Percentiles rank a stretch among this genome's conserved stretches.
Conservation (phyloP, 2,888 invertebrate species). For the Autographa pulchrina region DNA sequence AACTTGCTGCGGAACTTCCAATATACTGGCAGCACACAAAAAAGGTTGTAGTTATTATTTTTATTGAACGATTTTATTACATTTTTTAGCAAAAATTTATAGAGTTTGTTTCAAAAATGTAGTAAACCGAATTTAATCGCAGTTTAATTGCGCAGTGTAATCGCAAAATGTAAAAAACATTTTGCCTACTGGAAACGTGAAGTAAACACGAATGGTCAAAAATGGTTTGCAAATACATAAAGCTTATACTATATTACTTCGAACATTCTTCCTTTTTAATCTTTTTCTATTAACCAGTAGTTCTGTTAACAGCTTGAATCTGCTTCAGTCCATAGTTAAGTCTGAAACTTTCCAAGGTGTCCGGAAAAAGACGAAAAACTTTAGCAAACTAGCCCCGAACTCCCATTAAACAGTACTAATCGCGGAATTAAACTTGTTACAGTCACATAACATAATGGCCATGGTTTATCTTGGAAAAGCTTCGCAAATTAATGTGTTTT, state of each 20-base stretch:
- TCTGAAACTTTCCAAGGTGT: slow-evolving; percentile 16
- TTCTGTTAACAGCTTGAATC: background rate
- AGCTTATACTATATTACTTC: background rate
- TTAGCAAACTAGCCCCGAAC: slow-evolving; percentile 44
- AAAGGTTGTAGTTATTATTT: slow-evolving; percentile 42
- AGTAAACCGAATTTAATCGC: too few species aligned
- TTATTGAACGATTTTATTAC: slow-evolving; percentile 14
- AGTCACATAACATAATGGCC: slow-evolving; percentile 32
- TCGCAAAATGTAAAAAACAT: too few species aligned
- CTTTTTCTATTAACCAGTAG: background rate
- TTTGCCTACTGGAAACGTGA: too few species aligned
- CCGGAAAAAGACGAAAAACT: slow-evolving; percentile 50
- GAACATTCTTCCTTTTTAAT: background rate
- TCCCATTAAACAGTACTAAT: slow-evolving; percentile 50
- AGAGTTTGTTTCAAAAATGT: too few species aligned
- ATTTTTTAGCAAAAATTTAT: too few species aligned
- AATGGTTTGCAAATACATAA: too few species aligned
- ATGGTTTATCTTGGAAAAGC: slow-evolving; percentile 13
- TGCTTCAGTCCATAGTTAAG: slow-evolving; percentile 4
- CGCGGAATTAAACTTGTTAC: slow-evolving; percentile 46
- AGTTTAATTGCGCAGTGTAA: too few species aligned
- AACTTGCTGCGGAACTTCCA: slow-evolving; percentile 42
- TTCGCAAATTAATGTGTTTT: background rate
- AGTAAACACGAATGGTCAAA: too few species aligned
- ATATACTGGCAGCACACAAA: slow-evolving; percentile 33